phyloP scores from a whole-genome alignment of 2,888 invertebrate species.

The Loripinus fragilis region DNA sequence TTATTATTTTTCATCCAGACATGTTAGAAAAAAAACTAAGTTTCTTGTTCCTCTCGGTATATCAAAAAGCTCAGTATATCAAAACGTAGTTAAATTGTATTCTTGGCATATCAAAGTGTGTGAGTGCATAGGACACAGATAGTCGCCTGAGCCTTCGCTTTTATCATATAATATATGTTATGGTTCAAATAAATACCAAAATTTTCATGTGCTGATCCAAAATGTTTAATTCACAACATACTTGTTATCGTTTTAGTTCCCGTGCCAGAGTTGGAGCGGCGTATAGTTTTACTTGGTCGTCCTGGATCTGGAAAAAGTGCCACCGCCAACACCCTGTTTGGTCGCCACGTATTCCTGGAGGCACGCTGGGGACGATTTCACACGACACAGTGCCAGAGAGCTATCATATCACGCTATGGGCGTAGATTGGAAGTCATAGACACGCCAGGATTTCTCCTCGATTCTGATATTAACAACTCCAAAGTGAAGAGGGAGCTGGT shows the following conservation, averaged over 20 bases:
- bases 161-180: no score
- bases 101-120: no score
- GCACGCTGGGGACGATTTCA: constrained; percentile 60
- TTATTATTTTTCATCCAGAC: no score
- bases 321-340: constrained; percentile 54
- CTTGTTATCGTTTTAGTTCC: constrained; percentile 21
- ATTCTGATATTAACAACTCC: constrained; percentile 48
- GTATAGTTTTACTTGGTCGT: constrained; percentile 54
- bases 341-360: constrained; percentile 55
- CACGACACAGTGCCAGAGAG: constrained; percentile 56
- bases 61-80: no score
- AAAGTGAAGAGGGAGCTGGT: constrained; percentile 56
- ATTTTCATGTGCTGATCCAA: no score
- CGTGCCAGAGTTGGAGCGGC: constrained; percentile 45
- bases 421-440: constrained; percentile 51
- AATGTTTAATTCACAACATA: no score
- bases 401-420: constrained; percentile 48
- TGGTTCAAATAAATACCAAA: no score
- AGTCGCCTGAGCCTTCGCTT: no score
- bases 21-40: no score
- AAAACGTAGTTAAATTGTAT: no score
- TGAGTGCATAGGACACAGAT: no score
- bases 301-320: constrained; percentile 56
- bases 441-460: constrained; percentile 57
- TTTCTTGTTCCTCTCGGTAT: no score